Evolutionary conservation across 2,113 vertebrate genomes (phyloP), one percentile per base, ranked within the genome.

Genomic region (Callipepla californica): DNA sequence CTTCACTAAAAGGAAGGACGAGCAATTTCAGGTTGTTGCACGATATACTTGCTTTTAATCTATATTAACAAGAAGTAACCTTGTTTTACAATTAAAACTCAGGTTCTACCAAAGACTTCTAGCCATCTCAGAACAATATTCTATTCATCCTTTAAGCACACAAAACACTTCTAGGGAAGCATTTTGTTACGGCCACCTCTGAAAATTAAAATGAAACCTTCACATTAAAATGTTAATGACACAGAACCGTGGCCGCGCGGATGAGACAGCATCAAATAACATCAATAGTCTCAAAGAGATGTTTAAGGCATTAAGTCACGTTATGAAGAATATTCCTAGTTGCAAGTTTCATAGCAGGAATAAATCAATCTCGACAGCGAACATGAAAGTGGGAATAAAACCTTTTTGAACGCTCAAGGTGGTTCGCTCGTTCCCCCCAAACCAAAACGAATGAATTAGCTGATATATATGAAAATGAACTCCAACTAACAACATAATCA

Each of bases 381-480:
- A 94, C 80, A 89, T 83, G 90, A 91, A 95, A 93, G 75, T 67
- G 23, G 58, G 55, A 80, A 84, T 69, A 40, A 91, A 95, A 91
- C 44, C 73, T 94, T 94, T 92, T 61, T 95, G 93, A 96, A 95
- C 80, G 63, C 77, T 93, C 68, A 94, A 81, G 93, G 79, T 87
- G 92, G 89, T 91, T 93, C 89, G 47, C 59, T 68, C 82, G 55
- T 86, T 94, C 88, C 48, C 73, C 87, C 72, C 63, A 73, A 85
- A 95, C 87, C 44, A 45, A 87, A 87, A 80, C 0, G 2, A 96
- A 95, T n/a, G 3, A 85, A 91, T 93, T 94, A 86, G 59, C 30
- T 92, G 92, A 91, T 92, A 94, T 73, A 89, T 89, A 94, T 85
- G 87, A 68, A 96, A 96, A 95, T 87, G 40, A 96, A 89, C 79